Base-by-base conservation (phyloP, 1,140 invertebrate genomes). In the Pissodes strobi region DNA sequence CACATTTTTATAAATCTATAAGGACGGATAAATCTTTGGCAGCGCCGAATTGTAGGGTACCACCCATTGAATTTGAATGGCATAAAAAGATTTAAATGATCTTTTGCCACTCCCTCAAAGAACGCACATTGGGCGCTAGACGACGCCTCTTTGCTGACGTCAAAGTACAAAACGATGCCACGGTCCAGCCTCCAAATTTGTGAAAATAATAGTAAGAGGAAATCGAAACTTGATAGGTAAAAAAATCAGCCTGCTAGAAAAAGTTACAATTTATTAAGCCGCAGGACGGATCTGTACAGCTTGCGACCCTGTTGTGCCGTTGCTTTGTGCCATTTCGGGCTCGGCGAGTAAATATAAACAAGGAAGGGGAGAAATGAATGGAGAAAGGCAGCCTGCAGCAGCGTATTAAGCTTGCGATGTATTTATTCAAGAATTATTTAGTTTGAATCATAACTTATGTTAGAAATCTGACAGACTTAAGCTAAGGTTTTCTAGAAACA, bases 21-120 rank as follows among this genome's bases (percentile, higher is more conserved):
- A 55, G 13, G n/a, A 58, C 17, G 21, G 43, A 64, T 64, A 64
- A 64, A 64, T 58, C 62, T 56, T 37, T 17, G 19, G 10, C 8
- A 64, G 74, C 73, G 73, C 74, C 75, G 74, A 71, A 75, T 74
- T 74, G 48, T 27, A 38, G 64, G 59, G 73, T 73, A 73, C 75
- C 75, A 74, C 76, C 76, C 76, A 71, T 69, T 70, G 69, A 66
- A 77, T 78, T 76, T 76, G 75, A 78, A 78, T 78, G 76, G 75
- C 67, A 78, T 78, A 74, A 76, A 78, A 78, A 76, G 75, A 75
- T 78, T 75, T 76, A 76, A 76, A 72, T 77, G 73, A 78, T 69
- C 75, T 70, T 63, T 72, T 69, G 74, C 75, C 75, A 78, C 75
- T 74, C 76, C 76, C 74, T 71, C 67, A 59, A 56, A 67, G 66